phyloP scores from a whole-genome alignment of 2,113 vertebrate species.

The Protobothrops mucrosquamatus region DNA sequence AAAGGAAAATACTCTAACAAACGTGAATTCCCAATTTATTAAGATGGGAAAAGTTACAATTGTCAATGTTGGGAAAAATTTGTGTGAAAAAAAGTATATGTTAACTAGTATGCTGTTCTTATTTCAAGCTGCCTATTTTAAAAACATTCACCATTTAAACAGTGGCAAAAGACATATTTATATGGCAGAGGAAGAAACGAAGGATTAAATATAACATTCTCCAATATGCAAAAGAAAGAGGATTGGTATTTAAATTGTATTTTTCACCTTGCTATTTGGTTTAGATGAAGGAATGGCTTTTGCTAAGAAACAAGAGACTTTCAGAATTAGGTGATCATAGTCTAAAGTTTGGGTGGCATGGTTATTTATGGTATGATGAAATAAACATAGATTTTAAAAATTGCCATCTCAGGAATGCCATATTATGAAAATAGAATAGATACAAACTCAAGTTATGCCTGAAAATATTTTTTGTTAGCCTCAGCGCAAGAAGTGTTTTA shows the following conservation, averaged over 20 bases:
- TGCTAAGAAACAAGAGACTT: background rate
- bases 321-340: background rate
- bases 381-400: background rate
- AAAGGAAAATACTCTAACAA: background rate
- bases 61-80: background rate
- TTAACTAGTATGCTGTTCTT: background rate
- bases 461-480: background rate
- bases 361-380: background rate
- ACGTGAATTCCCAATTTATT: background rate
- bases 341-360: background rate
- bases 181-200: background rate
- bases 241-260: background rate
- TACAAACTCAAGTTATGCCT: background rate
- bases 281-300: background rate
- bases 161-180: background rate
- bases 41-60: background rate
- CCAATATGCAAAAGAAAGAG: background rate
- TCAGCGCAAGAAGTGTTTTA: background rate
- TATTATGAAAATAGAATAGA: background rate
- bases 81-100: background rate
- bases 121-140: background rate
- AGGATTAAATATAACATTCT: background rate
- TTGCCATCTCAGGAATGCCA: background rate
- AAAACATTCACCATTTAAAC: background rate
- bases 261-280: background rate